Conservation (phyloP, 2,888 invertebrate genomes). For the Hirtodrosophila histrioides region DNA sequence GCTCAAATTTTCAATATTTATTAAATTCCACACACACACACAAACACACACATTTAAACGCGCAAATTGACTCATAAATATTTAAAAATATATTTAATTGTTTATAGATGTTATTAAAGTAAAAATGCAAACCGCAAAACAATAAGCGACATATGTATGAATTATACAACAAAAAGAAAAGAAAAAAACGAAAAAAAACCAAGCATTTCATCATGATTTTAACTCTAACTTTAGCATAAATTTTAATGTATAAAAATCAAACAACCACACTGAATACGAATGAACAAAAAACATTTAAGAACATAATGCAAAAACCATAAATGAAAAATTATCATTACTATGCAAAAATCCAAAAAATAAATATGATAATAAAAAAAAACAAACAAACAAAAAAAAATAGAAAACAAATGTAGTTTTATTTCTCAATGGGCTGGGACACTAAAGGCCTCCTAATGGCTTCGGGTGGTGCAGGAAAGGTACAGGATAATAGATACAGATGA, state of each 20-base stretch:
- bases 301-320: slow-evolving; percentile 40
- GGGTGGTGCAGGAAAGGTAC: no score
- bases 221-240: slow-evolving; percentile 73
- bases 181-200: slow-evolving; percentile 28
- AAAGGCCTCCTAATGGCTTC: no score
- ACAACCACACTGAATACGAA: slow-evolving; percentile 14
- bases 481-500: no score
- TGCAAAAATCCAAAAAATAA: slow-evolving; percentile 76
- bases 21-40: slow-evolving; percentile 28
- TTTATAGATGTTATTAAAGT: slow-evolving; percentile 45
- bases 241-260: slow-evolving; percentile 68
- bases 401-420: slow-evolving; percentile 24
- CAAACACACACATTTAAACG: slow-evolving; percentile 20
- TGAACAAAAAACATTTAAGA: slow-evolving; percentile 33
- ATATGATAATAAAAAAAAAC: slow-evolving; percentile 53
- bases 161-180: slow-evolving; percentile 24
- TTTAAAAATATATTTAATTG: slow-evolving; percentile 56
- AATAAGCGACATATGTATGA: slow-evolving; percentile 24
- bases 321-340: slow-evolving; percentile 69
- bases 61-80: slow-evolving; percentile 49
- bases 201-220: slow-evolving; percentile 68
- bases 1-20: slow-evolving; percentile 49
- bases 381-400: slow-evolving; percentile 26
- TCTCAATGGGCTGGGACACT: not conserved
- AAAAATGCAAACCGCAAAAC: not conserved